Evolutionary conservation across 2,888 invertebrate genomes (phyloP).

Genomic region (Melinaea menophilus): DNA sequence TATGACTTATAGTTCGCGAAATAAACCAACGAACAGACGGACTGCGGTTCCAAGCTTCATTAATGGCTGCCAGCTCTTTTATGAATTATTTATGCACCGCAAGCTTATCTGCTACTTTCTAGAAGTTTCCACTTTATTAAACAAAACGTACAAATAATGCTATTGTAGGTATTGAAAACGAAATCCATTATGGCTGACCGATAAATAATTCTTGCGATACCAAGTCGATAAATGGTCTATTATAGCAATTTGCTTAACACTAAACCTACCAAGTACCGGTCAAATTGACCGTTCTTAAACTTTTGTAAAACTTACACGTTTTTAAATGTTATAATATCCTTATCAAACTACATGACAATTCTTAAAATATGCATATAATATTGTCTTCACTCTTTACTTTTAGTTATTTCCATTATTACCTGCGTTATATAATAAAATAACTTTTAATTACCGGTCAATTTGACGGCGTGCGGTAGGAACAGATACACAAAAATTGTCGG

Average conservation of each 20-base stretch:
- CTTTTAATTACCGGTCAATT: no score
- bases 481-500: no score
- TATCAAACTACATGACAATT: no score
- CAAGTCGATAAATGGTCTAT: constrained; percentile 72
- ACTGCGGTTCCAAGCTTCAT: constrained; percentile 62
- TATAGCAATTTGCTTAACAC: constrained; percentile 73
- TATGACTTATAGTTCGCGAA: constrained; percentile 46
- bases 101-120: constrained; percentile 55
- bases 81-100: constrained; percentile 71
- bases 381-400: no score
- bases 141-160: constrained; percentile 58
- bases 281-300: no score
- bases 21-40: constrained; percentile 39
- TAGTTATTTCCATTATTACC: no score
- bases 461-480: no score
- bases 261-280: constrained; percentile 21
- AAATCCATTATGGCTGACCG: constrained; percentile 62
- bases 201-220: constrained; percentile 74
- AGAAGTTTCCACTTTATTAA: constrained; percentile 68
- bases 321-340: no score
- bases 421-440: no score
- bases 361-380: constrained; percentile 46
- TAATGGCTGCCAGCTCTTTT: constrained; percentile 65
- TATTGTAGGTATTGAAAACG: constrained; percentile 62
- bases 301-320: no score